phyloP scores from a whole-genome alignment of 2,113 vertebrate species.

The Onychostoma macrolepis region DNA sequence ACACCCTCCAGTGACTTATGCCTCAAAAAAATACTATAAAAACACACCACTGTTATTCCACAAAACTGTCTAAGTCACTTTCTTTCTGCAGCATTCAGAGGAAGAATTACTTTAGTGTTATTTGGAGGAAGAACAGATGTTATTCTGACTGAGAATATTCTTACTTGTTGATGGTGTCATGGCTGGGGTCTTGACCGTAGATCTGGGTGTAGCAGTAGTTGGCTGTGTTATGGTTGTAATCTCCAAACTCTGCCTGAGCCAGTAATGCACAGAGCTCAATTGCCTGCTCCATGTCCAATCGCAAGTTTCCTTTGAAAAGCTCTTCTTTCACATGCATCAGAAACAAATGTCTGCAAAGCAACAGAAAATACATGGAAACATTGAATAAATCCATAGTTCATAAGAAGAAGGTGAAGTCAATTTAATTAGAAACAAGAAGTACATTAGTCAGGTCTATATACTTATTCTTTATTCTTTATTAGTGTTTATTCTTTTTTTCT shows the following conservation, averaged over 20 bases:
- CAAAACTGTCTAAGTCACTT: background rate
- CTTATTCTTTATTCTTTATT: background rate
- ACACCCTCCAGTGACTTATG: constrained; percentile 82
- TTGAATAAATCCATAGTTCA: background rate
- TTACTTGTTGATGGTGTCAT: constrained; percentile 53
- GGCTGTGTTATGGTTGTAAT: constrained; percentile 85
- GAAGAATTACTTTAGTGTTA: background rate
- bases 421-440: background rate
- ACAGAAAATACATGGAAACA: background rate
- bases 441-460: background rate
- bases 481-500: background rate
- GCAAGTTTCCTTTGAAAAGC: constrained; percentile 80
- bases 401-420: background rate
- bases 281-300: constrained; percentile 79
- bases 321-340: constrained; percentile 86
- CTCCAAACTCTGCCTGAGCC: constrained; percentile 85
- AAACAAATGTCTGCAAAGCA: constrained; percentile 79
- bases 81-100: background rate
- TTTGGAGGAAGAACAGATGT: background rate
- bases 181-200: constrained; percentile 79
- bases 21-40: constrained; percentile 78
- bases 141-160: background rate
- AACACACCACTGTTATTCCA: background rate
- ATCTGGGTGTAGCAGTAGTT: constrained; percentile 81
- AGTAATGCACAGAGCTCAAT: constrained; percentile 81